phyloP scores from a whole-genome alignment of 2,797 vertebrate genomes.

The Prunella strophiata region DNA sequence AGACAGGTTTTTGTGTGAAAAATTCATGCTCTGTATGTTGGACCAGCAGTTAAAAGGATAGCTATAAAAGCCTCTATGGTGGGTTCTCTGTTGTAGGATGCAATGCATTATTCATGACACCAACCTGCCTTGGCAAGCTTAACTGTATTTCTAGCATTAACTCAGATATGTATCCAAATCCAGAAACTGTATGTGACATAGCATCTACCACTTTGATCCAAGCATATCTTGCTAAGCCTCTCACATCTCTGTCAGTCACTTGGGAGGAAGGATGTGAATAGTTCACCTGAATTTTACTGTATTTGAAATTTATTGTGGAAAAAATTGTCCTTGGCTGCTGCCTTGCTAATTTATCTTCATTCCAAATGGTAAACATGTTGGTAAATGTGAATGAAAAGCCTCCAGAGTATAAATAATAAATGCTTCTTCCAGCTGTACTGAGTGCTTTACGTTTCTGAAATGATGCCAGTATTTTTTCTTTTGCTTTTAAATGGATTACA shows the following conservation, averaged over 20 bases:
- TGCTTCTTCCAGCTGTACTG: constrained; percentile 10
- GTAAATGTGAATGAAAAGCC: constrained; percentile 38
- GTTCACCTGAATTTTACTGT: background rate
- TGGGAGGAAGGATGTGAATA: background rate
- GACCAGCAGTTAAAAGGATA: background rate
- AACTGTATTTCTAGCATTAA: background rate
- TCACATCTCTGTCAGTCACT: background rate
- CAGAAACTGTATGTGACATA: background rate
- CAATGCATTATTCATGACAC: background rate
- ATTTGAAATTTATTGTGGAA: background rate
- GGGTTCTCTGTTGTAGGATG: background rate
- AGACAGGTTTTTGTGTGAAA: background rate
- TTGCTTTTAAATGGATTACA: background rate
- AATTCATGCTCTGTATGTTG: background rate
- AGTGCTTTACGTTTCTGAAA: background rate
- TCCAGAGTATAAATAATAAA: constrained; percentile 37
- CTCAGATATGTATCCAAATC: background rate
- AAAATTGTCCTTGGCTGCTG: background rate
- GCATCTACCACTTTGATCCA: background rate
- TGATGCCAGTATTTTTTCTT: background rate
- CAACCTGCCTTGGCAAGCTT: background rate
- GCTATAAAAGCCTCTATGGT: background rate
- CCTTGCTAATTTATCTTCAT: constrained; percentile 35
- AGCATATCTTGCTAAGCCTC: background rate
- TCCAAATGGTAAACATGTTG: constrained; percentile 2